Percentiles rank a stretch among this genome's conserved stretches.
These are phyloP conservation scores for Crossaster papposus DNA, from an alignment of 53 echinoderm and acorn worm species.

Conservation along the genomic window DNA sequence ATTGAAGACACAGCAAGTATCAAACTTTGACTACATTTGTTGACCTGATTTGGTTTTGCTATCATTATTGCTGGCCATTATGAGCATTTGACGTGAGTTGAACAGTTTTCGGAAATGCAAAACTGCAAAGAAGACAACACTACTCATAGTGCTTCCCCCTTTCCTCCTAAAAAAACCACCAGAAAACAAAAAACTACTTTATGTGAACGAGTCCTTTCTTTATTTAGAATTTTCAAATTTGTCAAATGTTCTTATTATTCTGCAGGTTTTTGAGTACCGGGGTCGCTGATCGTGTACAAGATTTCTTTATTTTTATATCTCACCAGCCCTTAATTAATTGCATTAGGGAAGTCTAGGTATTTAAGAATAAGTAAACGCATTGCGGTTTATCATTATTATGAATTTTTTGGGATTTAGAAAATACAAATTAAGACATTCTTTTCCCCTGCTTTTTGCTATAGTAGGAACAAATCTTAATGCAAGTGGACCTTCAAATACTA, in stretches of 20 bases:
- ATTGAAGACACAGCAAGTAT: neutral
- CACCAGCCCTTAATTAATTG: neutral
- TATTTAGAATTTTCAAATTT: neutral
- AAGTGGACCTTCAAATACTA: too few relatives aligned
- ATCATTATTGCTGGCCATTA: neutral
- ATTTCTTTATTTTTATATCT: constrained; percentile 24
- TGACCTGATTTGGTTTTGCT: neutral
- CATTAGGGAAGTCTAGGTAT: neutral
- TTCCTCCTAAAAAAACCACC: too few relatives aligned
- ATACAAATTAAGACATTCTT: neutral
- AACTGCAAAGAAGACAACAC: too few relatives aligned
- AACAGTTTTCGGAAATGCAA: too few relatives aligned
- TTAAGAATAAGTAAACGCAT: neutral
- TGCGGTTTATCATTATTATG: neutral
- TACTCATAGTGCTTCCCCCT: too few relatives aligned
- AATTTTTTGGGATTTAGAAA: neutral
- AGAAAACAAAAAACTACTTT: too few relatives aligned
- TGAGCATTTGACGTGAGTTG: neutral
- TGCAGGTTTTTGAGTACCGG: constrained; percentile 29
- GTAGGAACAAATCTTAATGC: neutral
- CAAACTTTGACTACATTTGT: neutral
- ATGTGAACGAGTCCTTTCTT: neutral
- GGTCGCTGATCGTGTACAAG: neutral
- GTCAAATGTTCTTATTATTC: neutral
- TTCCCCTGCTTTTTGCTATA: neutral